phyloP scores from a whole-genome alignment of 2,888 invertebrate species.

The Drosophila fungiperda region DNA sequence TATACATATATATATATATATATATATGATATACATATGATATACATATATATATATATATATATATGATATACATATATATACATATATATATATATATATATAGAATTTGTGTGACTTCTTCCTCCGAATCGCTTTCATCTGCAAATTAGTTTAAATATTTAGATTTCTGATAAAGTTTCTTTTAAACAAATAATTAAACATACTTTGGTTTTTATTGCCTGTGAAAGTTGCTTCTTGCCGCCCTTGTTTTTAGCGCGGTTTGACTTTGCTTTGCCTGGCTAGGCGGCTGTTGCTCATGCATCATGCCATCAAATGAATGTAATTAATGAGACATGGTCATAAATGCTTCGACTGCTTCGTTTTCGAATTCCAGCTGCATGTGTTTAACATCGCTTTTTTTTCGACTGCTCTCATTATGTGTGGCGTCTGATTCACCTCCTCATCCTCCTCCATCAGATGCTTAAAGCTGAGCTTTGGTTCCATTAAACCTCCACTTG shows the following conservation, averaged over 20 bases:
- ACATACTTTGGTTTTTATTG: conserved; percentile 21
- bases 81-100: too few species aligned
- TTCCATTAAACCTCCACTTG: conserved; percentile 36
- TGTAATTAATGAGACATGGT: neutral
- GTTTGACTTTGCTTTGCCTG: conserved; percentile 39
- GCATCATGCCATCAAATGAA: neutral
- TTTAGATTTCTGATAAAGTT: conserved; percentile 2
- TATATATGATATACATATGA: too few species aligned
- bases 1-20: neutral
- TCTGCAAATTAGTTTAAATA: conserved; percentile 39
- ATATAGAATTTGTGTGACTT: conserved; percentile 39
- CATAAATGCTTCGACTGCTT: neutral
- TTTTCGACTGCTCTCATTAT: neutral
- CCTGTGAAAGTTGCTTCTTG: conserved; percentile 21
- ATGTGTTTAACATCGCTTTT: conserved; percentile 1
- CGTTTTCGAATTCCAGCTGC: neutral
- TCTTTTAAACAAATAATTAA: neutral
- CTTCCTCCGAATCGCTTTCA: conserved; percentile 65
- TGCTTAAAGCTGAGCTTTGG: conserved; percentile 47
- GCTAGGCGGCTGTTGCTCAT: conserved; percentile 11
- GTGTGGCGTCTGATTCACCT: neutral
- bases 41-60: too few species aligned
- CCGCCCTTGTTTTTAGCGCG: conserved; percentile 33
- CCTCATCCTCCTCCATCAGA: conserved; percentile 40
- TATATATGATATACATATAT: too few species aligned